Conservation (phyloP, 2,113 vertebrate genomes). For the Plecturocebus donacophilus region DNA sequence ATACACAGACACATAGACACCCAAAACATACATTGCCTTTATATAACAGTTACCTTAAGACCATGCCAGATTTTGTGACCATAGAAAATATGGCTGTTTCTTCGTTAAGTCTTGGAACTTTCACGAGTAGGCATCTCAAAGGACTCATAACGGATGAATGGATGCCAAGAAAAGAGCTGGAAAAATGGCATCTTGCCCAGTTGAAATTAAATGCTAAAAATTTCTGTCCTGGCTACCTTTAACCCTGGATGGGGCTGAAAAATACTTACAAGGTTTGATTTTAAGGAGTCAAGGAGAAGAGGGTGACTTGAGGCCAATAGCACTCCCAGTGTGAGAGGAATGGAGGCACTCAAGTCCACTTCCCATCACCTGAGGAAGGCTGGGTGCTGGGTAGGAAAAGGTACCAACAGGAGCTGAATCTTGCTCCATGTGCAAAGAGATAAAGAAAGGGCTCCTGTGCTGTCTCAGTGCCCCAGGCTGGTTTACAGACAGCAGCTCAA, state of each 20-base stretch:
- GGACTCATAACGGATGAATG: conserved; percentile 9
- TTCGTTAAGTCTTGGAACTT: conserved; percentile 52
- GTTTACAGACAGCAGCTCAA: not conserved
- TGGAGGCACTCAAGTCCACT: not conserved
- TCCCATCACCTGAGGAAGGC: not conserved
- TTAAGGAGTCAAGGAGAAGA: not conserved
- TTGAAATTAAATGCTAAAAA: conserved; percentile 63
- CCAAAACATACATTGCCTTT: not conserved
- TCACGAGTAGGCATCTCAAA: conserved; percentile 52
- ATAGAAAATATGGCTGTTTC: conserved; percentile 36
- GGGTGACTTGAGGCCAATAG: not conserved
- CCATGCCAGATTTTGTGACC: not conserved
- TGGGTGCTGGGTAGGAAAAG: not conserved
- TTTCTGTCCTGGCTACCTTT: conserved; percentile 46
- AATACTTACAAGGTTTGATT: conserved; percentile 23
- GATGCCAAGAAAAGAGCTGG: conserved; percentile 68
- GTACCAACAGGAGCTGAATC: not conserved
- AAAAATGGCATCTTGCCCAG: conserved; percentile 71
- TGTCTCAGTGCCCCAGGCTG: too few species aligned
- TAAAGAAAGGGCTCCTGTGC: not conserved
- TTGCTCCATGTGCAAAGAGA: not conserved
- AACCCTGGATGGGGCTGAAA: conserved; percentile 18
- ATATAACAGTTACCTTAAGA: not conserved
- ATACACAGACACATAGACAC: not conserved
- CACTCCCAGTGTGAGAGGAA: accelerated